Base-by-base conservation (phyloP, 2,888 invertebrate genomes). In the Empis livida region DNA sequence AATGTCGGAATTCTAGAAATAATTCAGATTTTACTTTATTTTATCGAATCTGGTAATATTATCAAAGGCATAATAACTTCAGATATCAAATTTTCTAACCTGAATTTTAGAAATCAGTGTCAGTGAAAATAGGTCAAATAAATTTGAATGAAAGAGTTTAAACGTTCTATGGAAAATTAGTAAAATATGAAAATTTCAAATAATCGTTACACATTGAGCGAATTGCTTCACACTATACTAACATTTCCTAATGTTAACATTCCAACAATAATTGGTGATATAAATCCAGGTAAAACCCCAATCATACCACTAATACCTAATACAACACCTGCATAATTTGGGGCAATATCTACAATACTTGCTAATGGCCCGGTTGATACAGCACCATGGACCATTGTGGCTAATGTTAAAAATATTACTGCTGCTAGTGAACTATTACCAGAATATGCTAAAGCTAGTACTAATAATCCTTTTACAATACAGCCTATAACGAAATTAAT, bases 301-400 rank as follows among this genome's bases (percentile, higher is more conserved):
- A 79, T 64, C 58, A 77, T 71, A 46, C 79, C 78, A 42, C 73
- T 72, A n/a, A 80, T 69, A 0, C 81, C 81, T 43, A 81, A 67
- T 2, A 77, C 67, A 27, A 82, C 69, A 52, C 76, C 77, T 61
- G 66, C 61, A 66, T 69, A 63, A 61, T 79, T 80, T 1, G 80
- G 80, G 48, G 81, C 77, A 43, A 83, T 71, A 55, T 84, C 83
- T 10, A 84, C 80, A 48, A 80, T 72, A 45, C 74, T 77, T 4
- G 82, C 77, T 31, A 82, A 64, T 2, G 79, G 77, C 1, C 82
- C 82, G 0, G 80, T 76, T 1, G 80, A 79, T 2, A 79, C 75
- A 1, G 80, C 78, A 1, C 84, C 84, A 57, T 79, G 79, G 9
- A 77, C 68, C 38, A 76, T 75, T 2, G 77, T 76, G 0, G 82